Evolutionary conservation across 1,140 invertebrate species (phyloP).

Genomic region (Cherax destructor): DNA sequence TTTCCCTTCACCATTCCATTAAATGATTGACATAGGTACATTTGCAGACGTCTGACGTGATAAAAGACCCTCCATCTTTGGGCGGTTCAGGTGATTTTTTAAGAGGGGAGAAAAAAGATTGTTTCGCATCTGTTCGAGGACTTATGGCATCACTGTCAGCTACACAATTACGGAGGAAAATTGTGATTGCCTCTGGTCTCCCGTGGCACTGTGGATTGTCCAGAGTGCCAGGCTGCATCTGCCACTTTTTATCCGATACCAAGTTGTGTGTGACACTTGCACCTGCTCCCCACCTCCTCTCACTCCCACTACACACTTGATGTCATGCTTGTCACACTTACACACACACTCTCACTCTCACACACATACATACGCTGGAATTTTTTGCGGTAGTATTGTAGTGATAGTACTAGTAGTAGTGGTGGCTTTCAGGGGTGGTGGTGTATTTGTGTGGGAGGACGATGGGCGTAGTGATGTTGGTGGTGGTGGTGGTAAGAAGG

Average conservation of each 20-base stretch:
- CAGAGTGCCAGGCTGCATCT: slow-evolving; percentile 13
- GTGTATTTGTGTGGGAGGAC: not conserved
- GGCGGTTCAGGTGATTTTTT: too few species aligned
- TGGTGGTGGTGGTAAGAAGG: not conserved
- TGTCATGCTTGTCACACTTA: not conserved
- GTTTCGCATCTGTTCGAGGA: not conserved
- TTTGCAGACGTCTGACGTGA: too few species aligned
- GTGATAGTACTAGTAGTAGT: too few species aligned
- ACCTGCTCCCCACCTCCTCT: not conserved
- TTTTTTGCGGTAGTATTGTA: too few species aligned
- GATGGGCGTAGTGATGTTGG: not conserved
- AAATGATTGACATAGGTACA: too few species aligned
- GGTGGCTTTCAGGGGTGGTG: too few species aligned
- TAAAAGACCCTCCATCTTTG: too few species aligned
- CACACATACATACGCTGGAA: not conserved
- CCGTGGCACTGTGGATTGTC: slow-evolving; percentile 5
- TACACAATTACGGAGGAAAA: slow-evolving; percentile 20
- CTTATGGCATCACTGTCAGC: slow-evolving; percentile 13
- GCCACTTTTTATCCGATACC: slow-evolving; percentile 27
- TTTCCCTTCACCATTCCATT: too few species aligned
- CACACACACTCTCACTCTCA: not conserved
- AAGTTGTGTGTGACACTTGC: slow-evolving; percentile 20
- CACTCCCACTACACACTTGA: not conserved
- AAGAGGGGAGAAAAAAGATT: too few species aligned
- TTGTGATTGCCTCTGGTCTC: slow-evolving; percentile 27